These are phyloP conservation scores for Ennomos fuscantarius DNA, from an alignment of 2,888 invertebrate species.

Conservation along the genomic window DNA sequence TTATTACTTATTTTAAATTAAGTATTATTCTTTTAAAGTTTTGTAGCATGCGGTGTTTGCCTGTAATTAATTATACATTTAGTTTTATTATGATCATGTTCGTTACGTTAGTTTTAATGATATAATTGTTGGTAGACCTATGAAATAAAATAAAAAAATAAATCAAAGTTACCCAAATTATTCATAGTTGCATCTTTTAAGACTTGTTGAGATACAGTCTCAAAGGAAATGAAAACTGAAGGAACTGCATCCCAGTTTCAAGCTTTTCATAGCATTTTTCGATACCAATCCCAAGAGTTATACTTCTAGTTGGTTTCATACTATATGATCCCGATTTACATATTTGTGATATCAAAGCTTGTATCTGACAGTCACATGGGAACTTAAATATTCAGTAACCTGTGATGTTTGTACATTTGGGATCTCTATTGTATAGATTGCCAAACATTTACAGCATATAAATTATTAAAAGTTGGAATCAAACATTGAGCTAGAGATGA, in stretches of 20 bases:
- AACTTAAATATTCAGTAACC: conserved; percentile 18
- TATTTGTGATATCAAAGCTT: conserved; percentile 26
- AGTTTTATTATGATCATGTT: no score
- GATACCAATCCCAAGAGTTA: neutral
- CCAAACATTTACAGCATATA: neutral
- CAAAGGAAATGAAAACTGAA: conserved; percentile 12
- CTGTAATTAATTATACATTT: no score
- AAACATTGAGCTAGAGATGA: neutral
- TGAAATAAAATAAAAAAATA: no score
- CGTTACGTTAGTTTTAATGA: no score
- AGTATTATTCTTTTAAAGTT: no score
- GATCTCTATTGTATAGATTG: conserved; percentile 1
- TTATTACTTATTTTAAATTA: no score
- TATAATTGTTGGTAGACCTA: no score
- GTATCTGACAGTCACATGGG: conserved; percentile 17
- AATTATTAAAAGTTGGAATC: neutral
- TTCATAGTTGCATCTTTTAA: conserved; percentile 19
- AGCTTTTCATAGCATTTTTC: conserved; percentile 13
- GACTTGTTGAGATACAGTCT: neutral
- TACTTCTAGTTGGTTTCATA: neutral
- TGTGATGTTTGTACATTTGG: conserved; percentile 12
- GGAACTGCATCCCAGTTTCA: conserved; percentile 4
- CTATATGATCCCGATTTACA: conserved; percentile 18
- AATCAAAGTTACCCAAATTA: conserved; percentile 2
- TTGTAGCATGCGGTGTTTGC: no score